phyloP scores from a whole-genome alignment of 2,888 invertebrate genomes.

The Idaea aversata region DNA sequence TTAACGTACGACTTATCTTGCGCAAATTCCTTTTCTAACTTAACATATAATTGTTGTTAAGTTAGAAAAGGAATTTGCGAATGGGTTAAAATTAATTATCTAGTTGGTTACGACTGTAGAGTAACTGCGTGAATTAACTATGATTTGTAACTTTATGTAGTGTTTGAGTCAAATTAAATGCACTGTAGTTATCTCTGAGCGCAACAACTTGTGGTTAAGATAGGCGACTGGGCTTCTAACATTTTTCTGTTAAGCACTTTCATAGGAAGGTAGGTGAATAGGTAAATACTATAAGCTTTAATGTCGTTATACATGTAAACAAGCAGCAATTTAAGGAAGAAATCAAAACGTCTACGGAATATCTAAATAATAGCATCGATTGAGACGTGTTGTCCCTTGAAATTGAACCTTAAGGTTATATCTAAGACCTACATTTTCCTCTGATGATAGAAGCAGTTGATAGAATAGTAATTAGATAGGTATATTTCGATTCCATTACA shows the following conservation, averaged over 20 bases:
- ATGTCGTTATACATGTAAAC: neutral
- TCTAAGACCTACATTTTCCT: constrained; percentile 18
- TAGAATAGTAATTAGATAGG: constrained; percentile 10
- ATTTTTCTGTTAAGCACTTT: neutral
- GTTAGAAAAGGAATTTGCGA: too few relatives aligned
- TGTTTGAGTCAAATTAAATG: too few relatives aligned
- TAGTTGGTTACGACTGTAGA: neutral
- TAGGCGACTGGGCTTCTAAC: neutral
- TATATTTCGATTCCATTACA: neutral
- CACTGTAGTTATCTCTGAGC: too few relatives aligned
- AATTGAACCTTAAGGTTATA: constrained; percentile 39
- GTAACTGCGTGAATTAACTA: neutral
- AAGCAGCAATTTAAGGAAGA: constrained; percentile 12
- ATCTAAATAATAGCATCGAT: constrained; percentile 33
- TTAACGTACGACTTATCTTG: neutral
- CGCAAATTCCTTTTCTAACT: neutral
- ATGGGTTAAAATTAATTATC: neutral
- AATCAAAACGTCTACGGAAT: constrained; percentile 19
- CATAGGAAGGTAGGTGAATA: neutral
- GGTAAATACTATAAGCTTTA: neutral
- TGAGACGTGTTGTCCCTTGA: constrained; percentile 65
- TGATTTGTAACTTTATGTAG: neutral
- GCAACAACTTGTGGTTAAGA: neutral
- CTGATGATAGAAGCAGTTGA: constrained; percentile 7
- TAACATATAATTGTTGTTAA: neutral